Conservation (phyloP, 2,113 vertebrate species). For the Ictidomys tridecemlineatus region DNA sequence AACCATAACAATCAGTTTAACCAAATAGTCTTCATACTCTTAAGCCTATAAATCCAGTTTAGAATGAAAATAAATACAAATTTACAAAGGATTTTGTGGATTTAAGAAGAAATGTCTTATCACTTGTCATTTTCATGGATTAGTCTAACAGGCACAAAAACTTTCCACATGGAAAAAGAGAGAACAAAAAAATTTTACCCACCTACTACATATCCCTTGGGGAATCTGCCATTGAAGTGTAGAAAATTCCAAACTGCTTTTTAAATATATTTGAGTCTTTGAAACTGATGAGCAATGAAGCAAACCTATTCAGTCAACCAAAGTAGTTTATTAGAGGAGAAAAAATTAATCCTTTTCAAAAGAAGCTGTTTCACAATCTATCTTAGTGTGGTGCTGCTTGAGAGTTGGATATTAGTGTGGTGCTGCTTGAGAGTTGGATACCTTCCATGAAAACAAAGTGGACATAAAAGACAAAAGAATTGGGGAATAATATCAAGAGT, state of each 20-base stretch:
- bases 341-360: constrained; percentile 1
- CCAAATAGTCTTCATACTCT: neutral
- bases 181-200: neutral
- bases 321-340: neutral
- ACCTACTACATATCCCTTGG: accelerated
- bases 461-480: neutral
- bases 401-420: neutral
- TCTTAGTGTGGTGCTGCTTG: neutral
- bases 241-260: neutral
- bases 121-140: neutral
- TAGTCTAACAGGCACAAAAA: neutral
- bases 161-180: neutral
- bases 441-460: constrained; percentile 34
- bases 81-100: neutral
- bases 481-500: constrained; percentile 18
- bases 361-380: constrained; percentile 20
- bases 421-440: neutral
- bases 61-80: constrained; percentile 11
- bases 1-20: neutral
- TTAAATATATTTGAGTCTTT: constrained; percentile 24
- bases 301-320: neutral
- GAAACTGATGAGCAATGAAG: neutral
- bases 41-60: constrained; percentile 32
- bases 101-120: neutral
- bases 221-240: neutral